Conservation (phyloP, 2,113 vertebrate genomes). For the Poeciliopsis retropinna region DNA sequence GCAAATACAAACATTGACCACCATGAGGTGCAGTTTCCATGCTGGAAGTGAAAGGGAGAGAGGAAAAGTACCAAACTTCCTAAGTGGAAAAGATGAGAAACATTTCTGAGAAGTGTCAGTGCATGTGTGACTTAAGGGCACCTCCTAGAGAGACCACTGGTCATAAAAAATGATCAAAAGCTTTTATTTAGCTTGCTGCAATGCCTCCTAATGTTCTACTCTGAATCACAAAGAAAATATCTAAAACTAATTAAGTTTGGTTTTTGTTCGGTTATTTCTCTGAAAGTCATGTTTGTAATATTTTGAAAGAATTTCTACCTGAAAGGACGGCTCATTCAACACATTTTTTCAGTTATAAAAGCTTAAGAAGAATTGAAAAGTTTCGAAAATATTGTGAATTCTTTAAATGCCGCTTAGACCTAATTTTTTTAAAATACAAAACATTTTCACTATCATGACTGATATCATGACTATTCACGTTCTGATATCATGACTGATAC, state of each 20-base stretch:
- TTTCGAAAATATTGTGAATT: neutral
- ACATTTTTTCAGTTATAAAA: neutral
- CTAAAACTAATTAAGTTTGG: neutral
- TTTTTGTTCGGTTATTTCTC: neutral
- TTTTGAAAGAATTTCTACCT: neutral
- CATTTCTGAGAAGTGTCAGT: slow-evolving; percentile 52
- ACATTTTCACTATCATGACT: too few relatives aligned
- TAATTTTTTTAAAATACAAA: neutral
- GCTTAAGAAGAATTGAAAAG: neutral
- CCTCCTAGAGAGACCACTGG: slow-evolving; percentile 4
- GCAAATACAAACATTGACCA: slow-evolving; percentile 23
- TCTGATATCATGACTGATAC: too few relatives aligned
- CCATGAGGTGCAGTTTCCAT: slow-evolving; percentile 32
- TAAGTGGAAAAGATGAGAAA: slow-evolving; percentile 22
- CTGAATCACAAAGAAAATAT: neutral
- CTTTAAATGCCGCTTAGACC: neutral
- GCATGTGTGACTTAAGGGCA: slow-evolving; percentile 12
- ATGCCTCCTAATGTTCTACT: neutral
- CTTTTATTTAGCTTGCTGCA: neutral
- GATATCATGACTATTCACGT: too few relatives aligned
- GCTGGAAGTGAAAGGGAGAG: neutral
- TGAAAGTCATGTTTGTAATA: neutral
- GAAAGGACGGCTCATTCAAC: neutral
- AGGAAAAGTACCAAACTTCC: slow-evolving; percentile 57
- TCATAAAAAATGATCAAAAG: neutral